phyloP scores from a whole-genome alignment of 2,888 invertebrate genomes.

The Leptarthrus brevirostris region DNA sequence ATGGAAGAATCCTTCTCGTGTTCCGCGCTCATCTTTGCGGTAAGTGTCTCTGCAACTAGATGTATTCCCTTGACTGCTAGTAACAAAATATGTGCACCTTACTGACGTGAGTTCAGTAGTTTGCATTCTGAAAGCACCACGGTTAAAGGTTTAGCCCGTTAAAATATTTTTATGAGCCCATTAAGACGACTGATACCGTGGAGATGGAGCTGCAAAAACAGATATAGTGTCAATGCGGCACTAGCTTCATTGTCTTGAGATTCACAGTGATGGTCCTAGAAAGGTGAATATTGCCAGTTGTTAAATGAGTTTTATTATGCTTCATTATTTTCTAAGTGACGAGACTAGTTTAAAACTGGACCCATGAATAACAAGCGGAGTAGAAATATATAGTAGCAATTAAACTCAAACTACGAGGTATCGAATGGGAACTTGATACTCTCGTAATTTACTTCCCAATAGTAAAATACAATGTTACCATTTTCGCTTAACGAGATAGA shows the following conservation, averaged over 20 bases:
- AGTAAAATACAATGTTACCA: constrained; percentile 38
- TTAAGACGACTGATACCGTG: constrained; percentile 26
- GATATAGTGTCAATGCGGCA: constrained; percentile 39
- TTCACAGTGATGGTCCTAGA: background rate
- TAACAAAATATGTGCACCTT: constrained; percentile 8
- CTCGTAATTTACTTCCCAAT: constrained; percentile 17
- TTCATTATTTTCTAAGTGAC: constrained; percentile 39
- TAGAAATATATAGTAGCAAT: constrained; percentile 32
- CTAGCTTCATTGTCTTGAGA: constrained; percentile 29
- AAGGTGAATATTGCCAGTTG: constrained; percentile 35
- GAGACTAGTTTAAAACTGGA: constrained; percentile 12
- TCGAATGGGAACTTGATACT: constrained; percentile 17
- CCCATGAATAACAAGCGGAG: constrained; percentile 21
- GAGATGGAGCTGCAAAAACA: background rate
- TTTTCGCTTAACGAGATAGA: constrained; percentile 20
- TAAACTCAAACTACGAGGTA: constrained; percentile 34
- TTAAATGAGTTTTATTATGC: constrained; percentile 32
- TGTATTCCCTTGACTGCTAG: background rate
- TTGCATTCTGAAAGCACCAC: constrained; percentile 25
- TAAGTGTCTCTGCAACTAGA: background rate
- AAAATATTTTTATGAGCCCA: constrained; percentile 47
- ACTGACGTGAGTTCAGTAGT: constrained; percentile 29
- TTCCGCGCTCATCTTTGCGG: background rate
- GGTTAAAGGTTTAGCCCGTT: constrained; percentile 37
- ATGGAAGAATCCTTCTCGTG: background rate